Conservation (phyloP, 2,113 vertebrate genomes). For the Rhynchomys soricoides region DNA sequence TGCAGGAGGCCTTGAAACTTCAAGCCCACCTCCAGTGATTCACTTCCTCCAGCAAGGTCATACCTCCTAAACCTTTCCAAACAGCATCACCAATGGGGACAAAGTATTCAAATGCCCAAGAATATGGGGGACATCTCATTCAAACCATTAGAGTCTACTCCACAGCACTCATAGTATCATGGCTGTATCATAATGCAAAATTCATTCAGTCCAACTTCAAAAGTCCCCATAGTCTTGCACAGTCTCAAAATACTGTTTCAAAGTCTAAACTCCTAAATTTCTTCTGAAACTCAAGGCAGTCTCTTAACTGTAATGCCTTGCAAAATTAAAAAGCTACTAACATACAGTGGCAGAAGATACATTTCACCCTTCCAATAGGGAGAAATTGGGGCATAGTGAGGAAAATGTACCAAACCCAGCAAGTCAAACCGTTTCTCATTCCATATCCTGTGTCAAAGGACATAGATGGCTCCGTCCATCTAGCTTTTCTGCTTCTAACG, state of each 20-base stretch:
- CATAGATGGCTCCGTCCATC: neutral
- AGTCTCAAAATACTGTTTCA: neutral
- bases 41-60: neutral
- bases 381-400: neutral
- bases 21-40: neutral
- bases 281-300: neutral
- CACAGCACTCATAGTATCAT: neutral
- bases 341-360: neutral
- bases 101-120: neutral
- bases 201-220: neutral
- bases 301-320: neutral
- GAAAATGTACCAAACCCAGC: neutral
- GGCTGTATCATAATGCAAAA: neutral
- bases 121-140: neutral
- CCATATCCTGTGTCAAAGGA: neutral
- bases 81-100: neutral
- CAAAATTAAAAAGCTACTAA: neutral
- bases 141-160: too few relatives aligned
- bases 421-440: neutral
- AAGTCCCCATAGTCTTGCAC: neutral
- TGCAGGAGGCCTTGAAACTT: neutral
- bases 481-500: neutral
- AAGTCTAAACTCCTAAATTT: neutral
- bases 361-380: neutral
- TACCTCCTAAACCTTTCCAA: neutral